These are phyloP conservation scores for Acleris emargana DNA, from an alignment of 2,888 invertebrate species.

Conservation along the genomic window DNA sequence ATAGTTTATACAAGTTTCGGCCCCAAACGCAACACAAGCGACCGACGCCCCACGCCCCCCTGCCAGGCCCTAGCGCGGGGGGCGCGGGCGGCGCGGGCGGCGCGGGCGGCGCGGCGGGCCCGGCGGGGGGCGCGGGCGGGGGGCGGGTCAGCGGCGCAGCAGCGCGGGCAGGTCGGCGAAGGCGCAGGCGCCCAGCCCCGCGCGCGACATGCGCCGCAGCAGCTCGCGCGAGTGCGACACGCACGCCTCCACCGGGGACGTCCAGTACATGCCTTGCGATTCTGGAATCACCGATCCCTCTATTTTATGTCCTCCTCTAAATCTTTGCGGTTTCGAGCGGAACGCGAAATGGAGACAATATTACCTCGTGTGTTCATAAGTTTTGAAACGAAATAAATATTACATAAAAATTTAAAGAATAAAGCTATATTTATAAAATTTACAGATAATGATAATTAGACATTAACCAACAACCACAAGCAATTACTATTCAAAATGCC, in stretches of 20 bases:
- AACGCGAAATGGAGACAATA: too few species aligned
- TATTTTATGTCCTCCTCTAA: too few species aligned
- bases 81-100: slow-evolving; percentile 8
- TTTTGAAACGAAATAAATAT: too few species aligned
- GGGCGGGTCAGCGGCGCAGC: slow-evolving; percentile 87
- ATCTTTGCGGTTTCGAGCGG: too few species aligned
- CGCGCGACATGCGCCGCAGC: slow-evolving; percentile 94
- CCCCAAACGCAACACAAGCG: too few species aligned
- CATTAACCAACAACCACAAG: too few species aligned
- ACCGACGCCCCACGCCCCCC: neutral
- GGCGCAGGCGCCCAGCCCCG: slow-evolving; percentile 96
- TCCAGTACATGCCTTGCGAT: slow-evolving; percentile 94
- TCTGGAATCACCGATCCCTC: slow-evolving; percentile 81
- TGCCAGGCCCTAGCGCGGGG: neutral
- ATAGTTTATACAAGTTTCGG: too few species aligned
- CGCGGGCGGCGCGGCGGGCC: slow-evolving; percentile 26
- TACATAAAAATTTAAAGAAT: too few species aligned
- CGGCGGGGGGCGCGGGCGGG: slow-evolving; percentile 13
- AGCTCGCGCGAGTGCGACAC: slow-evolving; percentile 95
- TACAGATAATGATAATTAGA: too few species aligned
- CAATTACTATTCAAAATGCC: too few species aligned
- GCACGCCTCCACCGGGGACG: slow-evolving; percentile 96
- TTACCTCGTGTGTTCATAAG: too few species aligned
- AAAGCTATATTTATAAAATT: too few species aligned
- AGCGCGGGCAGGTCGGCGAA: slow-evolving; percentile 96